Evolutionary conservation across 53 echinoderm and acorn worm genomes (phyloP).

Genomic region (Crossaster papposus): DNA sequence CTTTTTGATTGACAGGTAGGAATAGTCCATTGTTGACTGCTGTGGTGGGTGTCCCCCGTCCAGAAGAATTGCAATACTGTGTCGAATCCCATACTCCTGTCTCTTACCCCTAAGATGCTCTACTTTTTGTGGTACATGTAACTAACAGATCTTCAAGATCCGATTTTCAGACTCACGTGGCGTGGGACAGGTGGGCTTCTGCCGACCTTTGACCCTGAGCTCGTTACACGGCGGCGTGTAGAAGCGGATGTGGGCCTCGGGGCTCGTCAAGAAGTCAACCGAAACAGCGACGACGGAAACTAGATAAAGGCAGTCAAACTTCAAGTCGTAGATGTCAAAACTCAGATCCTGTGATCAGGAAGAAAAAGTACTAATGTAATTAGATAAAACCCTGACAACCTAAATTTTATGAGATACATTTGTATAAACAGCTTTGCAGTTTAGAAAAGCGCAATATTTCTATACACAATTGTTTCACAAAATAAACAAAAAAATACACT

Average conservation of each 20-base stretch:
- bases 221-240: slow-evolving; percentile 82
- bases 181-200: slow-evolving; percentile 81
- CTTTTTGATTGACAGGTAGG: too few relatives aligned
- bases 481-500: too few relatives aligned
- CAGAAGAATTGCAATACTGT: too few relatives aligned
- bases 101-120: too few relatives aligned
- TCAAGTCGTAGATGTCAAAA: slow-evolving; percentile 79
- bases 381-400: too few relatives aligned
- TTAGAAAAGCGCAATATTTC: too few relatives aligned
- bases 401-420: too few relatives aligned
- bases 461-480: too few relatives aligned
- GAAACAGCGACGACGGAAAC: slow-evolving; percentile 77
- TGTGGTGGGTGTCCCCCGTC: too few relatives aligned
- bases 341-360: slow-evolving; percentile 51
- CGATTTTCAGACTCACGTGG: slow-evolving; percentile 61
- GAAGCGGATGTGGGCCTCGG: slow-evolving; percentile 65
- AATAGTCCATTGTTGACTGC: too few relatives aligned
- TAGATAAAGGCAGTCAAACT: slow-evolving; percentile 88
- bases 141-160: not conserved
- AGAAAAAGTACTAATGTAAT: not conserved
- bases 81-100: too few relatives aligned
- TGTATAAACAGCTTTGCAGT: too few relatives aligned
- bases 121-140: not conserved
- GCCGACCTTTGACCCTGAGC: slow-evolving; percentile 52
- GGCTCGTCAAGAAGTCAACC: not conserved